Evolutionary conservation across 2,888 invertebrate species (phyloP).

Genomic region (Stenotaenia linearis): DNA sequence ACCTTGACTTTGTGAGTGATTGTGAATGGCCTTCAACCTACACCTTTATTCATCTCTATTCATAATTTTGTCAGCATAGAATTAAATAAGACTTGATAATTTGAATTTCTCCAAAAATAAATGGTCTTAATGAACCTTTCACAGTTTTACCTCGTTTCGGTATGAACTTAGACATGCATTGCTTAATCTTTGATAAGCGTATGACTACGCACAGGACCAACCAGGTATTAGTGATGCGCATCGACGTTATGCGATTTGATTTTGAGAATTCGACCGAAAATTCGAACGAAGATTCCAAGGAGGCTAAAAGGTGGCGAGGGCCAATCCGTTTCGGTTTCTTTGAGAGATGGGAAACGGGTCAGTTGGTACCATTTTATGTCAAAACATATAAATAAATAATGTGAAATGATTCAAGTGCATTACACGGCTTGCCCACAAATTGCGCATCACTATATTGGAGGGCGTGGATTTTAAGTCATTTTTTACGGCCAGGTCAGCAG

Average conservation of each 20-base stretch:
- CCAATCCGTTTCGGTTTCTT: not conserved
- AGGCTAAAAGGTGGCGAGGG: not conserved
- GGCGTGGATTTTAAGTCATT: not conserved
- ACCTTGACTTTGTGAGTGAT: not conserved
- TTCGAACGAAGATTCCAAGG: too few relatives aligned
- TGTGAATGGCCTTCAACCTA: not conserved
- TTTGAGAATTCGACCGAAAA: not conserved
- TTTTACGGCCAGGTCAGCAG: not conserved
- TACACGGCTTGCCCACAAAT: not conserved
- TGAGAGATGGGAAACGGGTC: not conserved
- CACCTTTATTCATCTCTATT: not conserved
- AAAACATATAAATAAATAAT: not conserved
- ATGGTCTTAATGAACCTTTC: too few relatives aligned
- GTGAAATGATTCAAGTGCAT: not conserved
- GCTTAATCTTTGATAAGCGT: too few relatives aligned
- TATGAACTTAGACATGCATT: too few relatives aligned
- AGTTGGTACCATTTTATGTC: not conserved
- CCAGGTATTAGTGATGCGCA: too few relatives aligned
- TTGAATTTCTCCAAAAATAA: too few relatives aligned
- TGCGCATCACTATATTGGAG: not conserved
- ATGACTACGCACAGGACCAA: too few relatives aligned
- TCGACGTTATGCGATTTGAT: too few relatives aligned
- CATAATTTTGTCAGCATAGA: not conserved
- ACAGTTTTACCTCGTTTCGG: too few relatives aligned
- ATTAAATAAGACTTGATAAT: too few relatives aligned